Evolutionary conservation across 2,888 invertebrate species (phyloP).

Genomic region (Nymphalis c-album): DNA sequence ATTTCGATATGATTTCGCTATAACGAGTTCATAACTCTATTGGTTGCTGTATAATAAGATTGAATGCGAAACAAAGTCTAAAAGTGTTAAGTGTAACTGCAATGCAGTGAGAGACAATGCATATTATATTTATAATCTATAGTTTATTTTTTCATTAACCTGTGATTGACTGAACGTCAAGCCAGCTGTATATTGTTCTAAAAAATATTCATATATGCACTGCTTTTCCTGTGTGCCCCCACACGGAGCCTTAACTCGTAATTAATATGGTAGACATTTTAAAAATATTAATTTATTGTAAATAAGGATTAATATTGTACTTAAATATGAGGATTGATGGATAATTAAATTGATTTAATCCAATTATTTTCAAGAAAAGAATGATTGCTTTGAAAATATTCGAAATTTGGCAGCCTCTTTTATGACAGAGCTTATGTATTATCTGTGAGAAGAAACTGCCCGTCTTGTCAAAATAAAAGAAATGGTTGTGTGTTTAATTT

Average conservation of each 20-base stretch:
- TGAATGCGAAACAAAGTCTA: constrained; percentile 25
- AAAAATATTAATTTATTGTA: constrained; percentile 57
- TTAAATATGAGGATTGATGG: constrained; percentile 68
- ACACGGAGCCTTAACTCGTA: constrained; percentile 63
- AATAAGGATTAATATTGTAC: constrained; percentile 76
- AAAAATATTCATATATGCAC: constrained; percentile 46
- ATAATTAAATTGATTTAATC: constrained; percentile 31
- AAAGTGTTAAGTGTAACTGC: constrained; percentile 52
- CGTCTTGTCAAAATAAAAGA: neutral
- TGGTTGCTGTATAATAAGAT: constrained; percentile 22
- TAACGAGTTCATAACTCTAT: constrained; percentile 30
- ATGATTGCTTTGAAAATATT: neutral
- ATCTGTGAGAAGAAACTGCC: neutral
- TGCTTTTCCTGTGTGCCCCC: constrained; percentile 51
- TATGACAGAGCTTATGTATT: constrained; percentile 1
- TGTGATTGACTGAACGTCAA: constrained; percentile 43
- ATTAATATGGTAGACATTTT: constrained; percentile 56
- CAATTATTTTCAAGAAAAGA: neutral
- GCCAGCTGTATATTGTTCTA: constrained; percentile 24
- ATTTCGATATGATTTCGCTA: constrained; percentile 6
- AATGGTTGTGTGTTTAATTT: constrained; percentile 6
- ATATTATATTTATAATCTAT: constrained; percentile 45
- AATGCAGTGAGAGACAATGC: constrained; percentile 57
- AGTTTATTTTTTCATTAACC: constrained; percentile 47
- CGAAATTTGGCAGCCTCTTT: constrained; percentile 2